Evolutionary conservation across 2,113 vertebrate species (phyloP).

Genomic region (Sebastes schlegelii): DNA sequence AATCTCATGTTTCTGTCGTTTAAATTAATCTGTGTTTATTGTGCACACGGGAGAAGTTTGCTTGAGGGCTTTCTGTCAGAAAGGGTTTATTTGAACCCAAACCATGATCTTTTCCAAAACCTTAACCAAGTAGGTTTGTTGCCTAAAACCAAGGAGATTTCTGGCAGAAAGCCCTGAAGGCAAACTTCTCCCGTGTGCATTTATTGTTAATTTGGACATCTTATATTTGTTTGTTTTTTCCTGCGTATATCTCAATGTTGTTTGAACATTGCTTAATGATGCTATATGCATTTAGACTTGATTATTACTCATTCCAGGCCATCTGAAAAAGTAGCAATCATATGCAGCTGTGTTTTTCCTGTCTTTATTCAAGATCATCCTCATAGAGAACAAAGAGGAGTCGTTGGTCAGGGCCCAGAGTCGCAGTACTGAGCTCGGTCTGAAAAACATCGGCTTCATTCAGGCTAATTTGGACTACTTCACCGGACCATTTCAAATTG

Average conservation of each 20-base stretch:
- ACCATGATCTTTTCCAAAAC: no score
- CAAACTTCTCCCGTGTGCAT: no score
- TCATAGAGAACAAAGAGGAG: conserved; percentile 98
- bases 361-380: conserved; percentile 85
- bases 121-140: no score
- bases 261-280: conserved; percentile 1
- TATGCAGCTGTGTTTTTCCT: conserved; percentile 1
- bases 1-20: background rate
- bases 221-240: background rate
- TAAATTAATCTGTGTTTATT: background rate
- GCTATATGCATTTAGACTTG: background rate
- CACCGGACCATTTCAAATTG: conserved; percentile 92
- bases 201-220: background rate
- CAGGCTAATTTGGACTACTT: conserved; percentile 98
- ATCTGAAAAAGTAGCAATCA: conserved; percentile 5
- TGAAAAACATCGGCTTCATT: conserved; percentile 93
- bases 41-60: no score
- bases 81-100: no score
- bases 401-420: conserved; percentile 92
- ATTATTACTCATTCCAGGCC: conserved; percentile 69
- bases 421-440: conserved; percentile 88
- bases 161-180: no score
- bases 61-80: no score
- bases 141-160: no score
- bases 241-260: background rate